Evolutionary conservation across 2,113 vertebrate species (phyloP), one percentile per base, ranked within the genome.

Genomic region (Chascanopsetta lugubris): DNA sequence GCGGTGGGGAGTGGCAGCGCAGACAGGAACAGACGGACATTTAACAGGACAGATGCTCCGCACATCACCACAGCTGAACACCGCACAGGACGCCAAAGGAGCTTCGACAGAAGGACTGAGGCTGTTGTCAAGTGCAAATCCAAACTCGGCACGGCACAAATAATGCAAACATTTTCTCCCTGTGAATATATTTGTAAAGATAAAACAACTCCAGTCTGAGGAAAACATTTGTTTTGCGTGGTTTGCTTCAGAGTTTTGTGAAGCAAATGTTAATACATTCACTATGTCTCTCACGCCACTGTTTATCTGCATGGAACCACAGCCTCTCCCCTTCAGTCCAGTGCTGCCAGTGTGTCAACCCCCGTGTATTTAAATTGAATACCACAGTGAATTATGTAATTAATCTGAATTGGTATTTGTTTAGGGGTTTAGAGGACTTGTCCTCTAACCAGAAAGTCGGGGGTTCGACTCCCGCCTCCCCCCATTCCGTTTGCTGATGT

Each of bases 1-100:
- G 70, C 12, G 11, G 40, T 18, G 21, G 55, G 74, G 50, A 72
- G 53, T 32, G 46, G 60, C 43, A 60, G 63, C 11, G 34, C 55
- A 69, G 64, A 79, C 68, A 21, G 56, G 42, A 72, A 79, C 84
- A 83, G 84, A 76, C 59, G 74, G 74, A 80, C 63, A 76, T 79
- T 79, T 76, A 73, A 64, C 32, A 38, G 61, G 74, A 79, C 77
- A 83, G 74, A 83, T 83, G 84, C 70, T 81, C 38, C 53, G 56
- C 38, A 77, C 62, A 67, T 66, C 47, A 53, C 32, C 51, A 51
- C 34, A 40, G 43, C 30, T 56, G 60, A 57, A 21, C 13, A 29
- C 61, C 34, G 50, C 46, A 69, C 60, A 47, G 57, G 51, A 64
- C 15, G 13, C 59, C 48, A 36, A 61, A 59, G 66, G 45, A 68